Evolutionary conservation across 2,888 invertebrate genomes (phyloP).

Genomic region (Agonum fuliginosum): DNA sequence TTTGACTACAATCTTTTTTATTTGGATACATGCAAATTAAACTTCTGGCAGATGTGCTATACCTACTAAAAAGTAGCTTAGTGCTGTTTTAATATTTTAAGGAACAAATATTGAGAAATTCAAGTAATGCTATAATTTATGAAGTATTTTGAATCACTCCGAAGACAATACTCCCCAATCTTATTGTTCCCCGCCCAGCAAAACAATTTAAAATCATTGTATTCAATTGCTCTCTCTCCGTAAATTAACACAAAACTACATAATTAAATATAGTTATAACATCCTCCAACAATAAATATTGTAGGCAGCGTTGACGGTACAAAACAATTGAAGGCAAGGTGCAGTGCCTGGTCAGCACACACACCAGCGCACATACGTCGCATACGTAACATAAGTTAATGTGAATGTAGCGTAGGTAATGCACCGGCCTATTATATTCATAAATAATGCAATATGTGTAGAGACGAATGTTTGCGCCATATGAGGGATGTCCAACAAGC

Average conservation of each 20-base stretch:
- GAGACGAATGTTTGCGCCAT: constrained; percentile 16
- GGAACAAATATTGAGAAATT: too few relatives aligned
- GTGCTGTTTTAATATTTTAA: too few relatives aligned
- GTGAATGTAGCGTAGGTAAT: constrained; percentile 20
- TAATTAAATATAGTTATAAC: constrained; percentile 45
- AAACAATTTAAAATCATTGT: constrained; percentile 34
- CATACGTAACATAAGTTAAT: not conserved
- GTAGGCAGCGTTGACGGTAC: constrained; percentile 47
- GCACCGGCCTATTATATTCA: constrained; percentile 42
- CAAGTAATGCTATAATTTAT: too few relatives aligned
- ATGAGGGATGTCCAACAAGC: constrained; percentile 46
- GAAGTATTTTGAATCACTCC: not conserved
- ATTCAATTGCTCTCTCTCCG: constrained; percentile 5
- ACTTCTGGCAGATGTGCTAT: too few relatives aligned
- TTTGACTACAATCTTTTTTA: too few relatives aligned
- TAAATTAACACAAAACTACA: constrained; percentile 41
- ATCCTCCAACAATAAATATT: constrained; percentile 30
- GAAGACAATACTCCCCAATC: constrained; percentile 11
- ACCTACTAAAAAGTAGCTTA: too few relatives aligned
- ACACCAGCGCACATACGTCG: too few relatives aligned
- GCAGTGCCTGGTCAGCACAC: constrained; percentile 44
- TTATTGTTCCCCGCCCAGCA: constrained; percentile 16
- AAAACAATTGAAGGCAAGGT: constrained; percentile 49
- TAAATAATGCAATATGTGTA: constrained; percentile 52
- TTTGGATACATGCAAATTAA: too few relatives aligned